phyloP scores from a whole-genome alignment of 2,797 vertebrate genomes.

The Emydoidea blandingii region DNA sequence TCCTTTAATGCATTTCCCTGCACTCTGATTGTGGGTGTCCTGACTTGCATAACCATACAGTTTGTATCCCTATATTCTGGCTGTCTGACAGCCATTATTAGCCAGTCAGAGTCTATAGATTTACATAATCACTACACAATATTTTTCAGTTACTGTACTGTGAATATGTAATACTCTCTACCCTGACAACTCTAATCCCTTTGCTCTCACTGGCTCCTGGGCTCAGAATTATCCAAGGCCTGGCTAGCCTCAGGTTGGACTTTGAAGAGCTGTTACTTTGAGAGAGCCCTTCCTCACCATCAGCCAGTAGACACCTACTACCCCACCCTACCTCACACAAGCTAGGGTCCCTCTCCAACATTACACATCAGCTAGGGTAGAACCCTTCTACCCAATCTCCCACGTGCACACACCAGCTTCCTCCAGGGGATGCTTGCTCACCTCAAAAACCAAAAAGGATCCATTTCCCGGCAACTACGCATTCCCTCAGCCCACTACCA shows the following conservation, averaged over 20 bases:
- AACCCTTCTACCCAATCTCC: not conserved
- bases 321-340: fast-evolving
- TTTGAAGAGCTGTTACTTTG: conserved; percentile 30
- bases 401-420: not conserved
- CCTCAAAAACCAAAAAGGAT: not conserved
- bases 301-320: not conserved
- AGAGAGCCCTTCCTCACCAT: conserved; percentile 30
- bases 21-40: conserved; percentile 51
- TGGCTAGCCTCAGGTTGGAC: conserved; percentile 1
- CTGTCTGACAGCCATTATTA: conserved; percentile 46
- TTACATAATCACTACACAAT: conserved; percentile 75
- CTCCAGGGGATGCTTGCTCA: not conserved
- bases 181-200: conserved; percentile 73
- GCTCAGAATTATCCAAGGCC: conserved; percentile 41
- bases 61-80: conserved; percentile 10
- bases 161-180: conserved; percentile 74
- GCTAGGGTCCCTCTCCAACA: not conserved
- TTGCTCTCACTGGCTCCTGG: conserved; percentile 53
- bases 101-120: conserved; percentile 69
- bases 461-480: not conserved
- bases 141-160: conserved; percentile 68
- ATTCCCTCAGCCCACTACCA: not conserved
- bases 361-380: not conserved
- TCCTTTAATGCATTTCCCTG: not conserved
- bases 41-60: conserved; percentile 66